Percentiles rank a stretch among this genome's conserved stretches.
phyloP scores from a whole-genome alignment of 2,113 vertebrate genomes.

The Oncorhynchus clarkii region DNA sequence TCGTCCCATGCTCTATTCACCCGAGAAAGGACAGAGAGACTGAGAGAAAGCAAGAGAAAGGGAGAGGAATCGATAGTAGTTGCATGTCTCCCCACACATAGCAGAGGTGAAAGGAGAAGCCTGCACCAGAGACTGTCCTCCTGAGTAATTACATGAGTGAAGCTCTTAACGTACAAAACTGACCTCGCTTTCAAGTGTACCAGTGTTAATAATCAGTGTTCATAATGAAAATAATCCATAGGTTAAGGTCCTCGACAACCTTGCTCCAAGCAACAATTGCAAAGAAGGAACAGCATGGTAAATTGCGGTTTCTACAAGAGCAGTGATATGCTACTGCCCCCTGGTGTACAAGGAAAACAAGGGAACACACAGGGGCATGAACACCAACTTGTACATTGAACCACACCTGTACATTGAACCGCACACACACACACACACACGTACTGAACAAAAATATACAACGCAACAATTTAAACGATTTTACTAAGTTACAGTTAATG shows the following conservation, averaged over 20 bases:
- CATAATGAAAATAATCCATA: constrained; percentile 69
- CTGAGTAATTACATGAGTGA: constrained; percentile 61
- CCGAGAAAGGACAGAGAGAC: neutral
- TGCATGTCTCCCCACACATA: constrained; percentile 37
- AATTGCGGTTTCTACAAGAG: neutral
- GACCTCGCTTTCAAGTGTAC: constrained; percentile 52
- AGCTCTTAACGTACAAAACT: constrained; percentile 49
- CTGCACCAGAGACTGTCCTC: constrained; percentile 53
- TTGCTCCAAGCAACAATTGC: constrained; percentile 53
- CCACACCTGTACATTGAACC: neutral
- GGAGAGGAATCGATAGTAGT: constrained; percentile 48
- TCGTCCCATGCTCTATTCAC: neutral
- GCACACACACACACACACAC: too few species aligned
- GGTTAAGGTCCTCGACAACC: constrained; percentile 68
- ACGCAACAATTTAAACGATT: too few species aligned
- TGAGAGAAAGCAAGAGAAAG: neutral
- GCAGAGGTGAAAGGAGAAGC: constrained; percentile 50
- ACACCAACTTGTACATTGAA: neutral
- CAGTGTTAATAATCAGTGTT: constrained; percentile 61
- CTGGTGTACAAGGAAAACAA: constrained; percentile 41
- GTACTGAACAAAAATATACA: too few species aligned
- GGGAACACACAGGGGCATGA: neutral
- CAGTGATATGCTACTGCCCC: constrained; percentile 67
- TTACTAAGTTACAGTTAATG: too few species aligned
- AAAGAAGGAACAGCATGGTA: constrained; percentile 10